Conservation (phyloP, 2,888 invertebrate species). For the Clivina fossor region DNA sequence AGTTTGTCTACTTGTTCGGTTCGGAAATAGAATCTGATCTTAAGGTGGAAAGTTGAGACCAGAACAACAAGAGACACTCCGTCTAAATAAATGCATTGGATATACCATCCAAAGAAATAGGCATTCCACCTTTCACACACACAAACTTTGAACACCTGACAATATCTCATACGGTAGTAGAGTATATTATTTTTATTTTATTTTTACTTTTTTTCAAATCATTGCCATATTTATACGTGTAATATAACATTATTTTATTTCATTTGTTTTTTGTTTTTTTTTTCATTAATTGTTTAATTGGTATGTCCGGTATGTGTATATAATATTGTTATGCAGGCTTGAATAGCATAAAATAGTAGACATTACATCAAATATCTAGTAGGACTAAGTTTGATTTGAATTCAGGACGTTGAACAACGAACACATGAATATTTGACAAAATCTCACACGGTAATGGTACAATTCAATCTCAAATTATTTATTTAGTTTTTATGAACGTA, state of each 20-base stretch:
- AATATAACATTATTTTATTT: not conserved
- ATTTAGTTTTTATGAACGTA: too few relatives aligned
- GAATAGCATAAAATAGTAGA: conserved; percentile 29
- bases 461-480: too few relatives aligned
- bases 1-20: conserved; percentile 18
- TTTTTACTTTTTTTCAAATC: conserved; percentile 2
- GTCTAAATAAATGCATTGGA: not conserved
- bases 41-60: too few relatives aligned
- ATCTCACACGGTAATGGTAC: not conserved
- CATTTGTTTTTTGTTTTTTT: not conserved
- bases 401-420: conserved; percentile 19
- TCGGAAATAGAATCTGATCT: too few relatives aligned
- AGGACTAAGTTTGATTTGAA: conserved; percentile 20
- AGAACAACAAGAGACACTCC: not conserved
- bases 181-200: not conserved
- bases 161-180: too few relatives aligned
- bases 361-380: conserved; percentile 27
- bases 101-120: not conserved
- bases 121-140: conserved; percentile 22
- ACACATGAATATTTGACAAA: conserved; percentile 10
- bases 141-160: conserved; percentile 22
- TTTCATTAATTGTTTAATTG: conserved; percentile 1
- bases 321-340: too few relatives aligned
- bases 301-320: too few relatives aligned
- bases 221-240: not conserved